Percentiles rank a stretch among this genome's conserved stretches.
Evolutionary conservation across 2,888 invertebrate species (phyloP).

Genomic region (Acanthosepion pharaonis): DNA sequence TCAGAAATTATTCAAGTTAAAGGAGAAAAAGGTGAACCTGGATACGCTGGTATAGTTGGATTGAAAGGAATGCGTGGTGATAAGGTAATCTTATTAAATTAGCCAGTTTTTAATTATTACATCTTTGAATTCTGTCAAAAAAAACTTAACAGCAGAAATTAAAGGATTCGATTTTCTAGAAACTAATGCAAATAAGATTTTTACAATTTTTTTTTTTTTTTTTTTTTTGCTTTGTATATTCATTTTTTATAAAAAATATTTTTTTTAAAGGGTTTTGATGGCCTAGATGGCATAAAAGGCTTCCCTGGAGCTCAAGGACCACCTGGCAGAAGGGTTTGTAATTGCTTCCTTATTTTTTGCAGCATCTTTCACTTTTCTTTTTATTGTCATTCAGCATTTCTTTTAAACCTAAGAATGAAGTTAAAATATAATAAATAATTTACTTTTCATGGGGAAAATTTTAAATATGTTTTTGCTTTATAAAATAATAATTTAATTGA

Average conservation of each 20-base stretch:
- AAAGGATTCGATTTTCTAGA: no score
- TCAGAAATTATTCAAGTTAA: constrained; percentile 53
- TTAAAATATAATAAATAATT: neutral
- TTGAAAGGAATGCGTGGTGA: neutral
- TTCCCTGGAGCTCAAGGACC: constrained; percentile 63
- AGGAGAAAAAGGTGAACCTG: constrained; percentile 55
- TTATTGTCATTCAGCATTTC: neutral
- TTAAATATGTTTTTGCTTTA: neutral
- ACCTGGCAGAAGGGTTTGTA: constrained; percentile 58
- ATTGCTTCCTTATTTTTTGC: neutral
- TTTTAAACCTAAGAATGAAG: neutral
- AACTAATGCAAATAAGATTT: neutral
- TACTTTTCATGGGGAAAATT: neutral
- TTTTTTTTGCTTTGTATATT: neutral
- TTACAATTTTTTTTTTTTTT: neutral
- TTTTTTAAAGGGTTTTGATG: constrained; percentile 55
- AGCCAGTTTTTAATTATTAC: neutral
- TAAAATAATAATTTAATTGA: no score
- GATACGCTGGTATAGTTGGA: constrained; percentile 48
- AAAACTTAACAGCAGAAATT: neutral
- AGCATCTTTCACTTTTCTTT: neutral
- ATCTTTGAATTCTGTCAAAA: neutral
- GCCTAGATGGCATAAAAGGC: constrained; percentile 59
- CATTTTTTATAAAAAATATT: neutral
- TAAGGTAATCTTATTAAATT: neutral